phyloP scores from a whole-genome alignment of 2,113 vertebrate species.

The Rattus rattus region DNA sequence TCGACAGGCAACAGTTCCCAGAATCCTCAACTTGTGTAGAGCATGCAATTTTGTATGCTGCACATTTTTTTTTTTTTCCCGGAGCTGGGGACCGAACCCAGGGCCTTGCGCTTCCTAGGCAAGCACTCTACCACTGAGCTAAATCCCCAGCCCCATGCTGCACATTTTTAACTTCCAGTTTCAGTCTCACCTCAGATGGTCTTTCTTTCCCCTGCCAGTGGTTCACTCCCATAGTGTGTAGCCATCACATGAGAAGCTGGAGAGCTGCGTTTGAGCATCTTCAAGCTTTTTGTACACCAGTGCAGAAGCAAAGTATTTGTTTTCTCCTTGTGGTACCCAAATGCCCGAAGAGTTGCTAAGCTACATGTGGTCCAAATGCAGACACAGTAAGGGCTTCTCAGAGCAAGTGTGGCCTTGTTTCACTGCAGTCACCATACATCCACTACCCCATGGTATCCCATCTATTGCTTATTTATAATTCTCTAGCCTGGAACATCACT shows the following conservation, averaged over 20 bases:
- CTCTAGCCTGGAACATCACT: not conserved
- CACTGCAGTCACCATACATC: not conserved
- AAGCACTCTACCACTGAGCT: no score
- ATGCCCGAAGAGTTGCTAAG: not conserved
- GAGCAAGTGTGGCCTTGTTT: not conserved
- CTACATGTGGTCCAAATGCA: not conserved
- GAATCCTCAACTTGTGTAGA: slow-evolving; percentile 39
- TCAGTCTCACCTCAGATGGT: slow-evolving; percentile 45
- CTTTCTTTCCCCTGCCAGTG: slow-evolving; percentile 39
- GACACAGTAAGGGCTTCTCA: slow-evolving; percentile 10
- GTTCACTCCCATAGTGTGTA: slow-evolving; percentile 19
- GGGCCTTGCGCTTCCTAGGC: no score
- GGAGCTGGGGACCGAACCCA: no score
- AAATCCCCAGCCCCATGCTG: no score
- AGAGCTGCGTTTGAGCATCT: not conserved
- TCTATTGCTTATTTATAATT: not conserved
- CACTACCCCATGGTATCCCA: not conserved
- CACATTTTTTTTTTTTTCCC: no score
- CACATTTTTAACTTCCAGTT: slow-evolving; percentile 50
- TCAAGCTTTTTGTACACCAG: not conserved
- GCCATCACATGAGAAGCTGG: slow-evolving; percentile 30
- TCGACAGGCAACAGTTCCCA: not conserved
- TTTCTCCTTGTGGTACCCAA: not conserved
- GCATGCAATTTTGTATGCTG: not conserved
- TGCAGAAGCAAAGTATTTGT: not conserved